Conservation (phyloP, 1,140 invertebrate species). For the Bilobella aurantiaca region DNA sequence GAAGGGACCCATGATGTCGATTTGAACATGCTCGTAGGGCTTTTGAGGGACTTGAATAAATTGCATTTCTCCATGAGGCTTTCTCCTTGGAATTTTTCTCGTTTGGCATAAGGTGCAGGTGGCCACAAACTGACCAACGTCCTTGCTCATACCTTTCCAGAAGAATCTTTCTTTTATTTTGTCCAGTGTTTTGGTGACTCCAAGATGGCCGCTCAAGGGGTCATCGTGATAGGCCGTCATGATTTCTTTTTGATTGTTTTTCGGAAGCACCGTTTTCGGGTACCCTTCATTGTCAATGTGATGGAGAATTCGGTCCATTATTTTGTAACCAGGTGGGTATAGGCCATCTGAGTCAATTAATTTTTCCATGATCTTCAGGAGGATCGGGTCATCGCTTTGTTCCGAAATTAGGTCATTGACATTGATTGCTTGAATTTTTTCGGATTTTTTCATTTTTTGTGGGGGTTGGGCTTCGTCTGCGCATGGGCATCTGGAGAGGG, state of each 20-base stretch:
- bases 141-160: not conserved
- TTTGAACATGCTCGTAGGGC: not conserved
- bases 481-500: not conserved
- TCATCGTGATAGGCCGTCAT: not conserved
- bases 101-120: conserved; percentile 9
- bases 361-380: no score
- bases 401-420: no score
- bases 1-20: conserved; percentile 14
- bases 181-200: not conserved
- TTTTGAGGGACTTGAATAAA: not conserved
- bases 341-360: no score
- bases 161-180: not conserved
- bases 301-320: no score
- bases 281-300: no score
- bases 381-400: no score
- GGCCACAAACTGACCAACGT: not conserved
- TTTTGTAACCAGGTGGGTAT: no score
- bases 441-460: not conserved
- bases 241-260: not conserved
- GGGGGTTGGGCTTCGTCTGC: not conserved
- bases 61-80: not conserved
- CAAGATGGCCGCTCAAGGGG: not conserved
- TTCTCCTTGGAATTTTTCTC: not conserved
- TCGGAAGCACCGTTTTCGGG: not conserved
- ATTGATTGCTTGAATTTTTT: no score